A percentile compares a stretch with the other conserved stretches of the same genome.
Evolutionary conservation across 2,113 vertebrate genomes (phyloP).

Genomic region (Vimba vimba): DNA sequence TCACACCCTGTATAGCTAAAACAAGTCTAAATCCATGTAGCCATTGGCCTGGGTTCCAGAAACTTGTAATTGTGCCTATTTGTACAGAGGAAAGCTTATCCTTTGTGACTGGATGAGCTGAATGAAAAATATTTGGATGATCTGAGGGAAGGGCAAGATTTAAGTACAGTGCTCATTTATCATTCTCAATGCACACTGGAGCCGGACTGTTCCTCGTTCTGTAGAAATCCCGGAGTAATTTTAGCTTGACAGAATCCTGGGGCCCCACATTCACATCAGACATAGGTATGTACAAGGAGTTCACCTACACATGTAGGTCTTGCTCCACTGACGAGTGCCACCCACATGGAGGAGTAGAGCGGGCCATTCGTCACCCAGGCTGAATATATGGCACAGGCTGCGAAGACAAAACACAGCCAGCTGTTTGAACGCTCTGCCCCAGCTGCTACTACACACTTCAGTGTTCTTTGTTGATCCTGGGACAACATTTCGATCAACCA

Average conservation of each 20-base stretch:
- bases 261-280: slow-evolving; percentile 46
- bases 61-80: slow-evolving; percentile 29
- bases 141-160: slow-evolving; percentile 26
- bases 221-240: slow-evolving; percentile 32
- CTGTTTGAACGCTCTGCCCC: slow-evolving; percentile 22
- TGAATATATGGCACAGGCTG: slow-evolving; percentile 40
- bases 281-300: slow-evolving; percentile 48
- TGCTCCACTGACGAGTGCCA: slow-evolving; percentile 48
- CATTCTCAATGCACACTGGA: slow-evolving; percentile 16
- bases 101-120: slow-evolving; percentile 33
- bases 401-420: slow-evolving; percentile 29
- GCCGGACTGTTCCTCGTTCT: background rate
- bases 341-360: slow-evolving; percentile 43
- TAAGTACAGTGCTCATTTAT: slow-evolving; percentile 44
- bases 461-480: background rate
- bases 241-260: slow-evolving; percentile 37
- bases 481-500: too few relatives aligned
- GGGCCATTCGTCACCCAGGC: slow-evolving; percentile 43
- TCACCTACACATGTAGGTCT: slow-evolving; percentile 48
- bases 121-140: slow-evolving; percentile 46
- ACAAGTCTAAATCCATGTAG: slow-evolving; percentile 16
- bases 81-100: slow-evolving; percentile 5
- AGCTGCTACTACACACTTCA: slow-evolving; percentile 12
- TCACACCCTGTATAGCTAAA: slow-evolving; percentile 62
- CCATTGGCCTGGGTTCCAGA: slow-evolving; percentile 10